Conservation (phyloP, 2,888 invertebrate species). For the Mythimna loreyi region DNA sequence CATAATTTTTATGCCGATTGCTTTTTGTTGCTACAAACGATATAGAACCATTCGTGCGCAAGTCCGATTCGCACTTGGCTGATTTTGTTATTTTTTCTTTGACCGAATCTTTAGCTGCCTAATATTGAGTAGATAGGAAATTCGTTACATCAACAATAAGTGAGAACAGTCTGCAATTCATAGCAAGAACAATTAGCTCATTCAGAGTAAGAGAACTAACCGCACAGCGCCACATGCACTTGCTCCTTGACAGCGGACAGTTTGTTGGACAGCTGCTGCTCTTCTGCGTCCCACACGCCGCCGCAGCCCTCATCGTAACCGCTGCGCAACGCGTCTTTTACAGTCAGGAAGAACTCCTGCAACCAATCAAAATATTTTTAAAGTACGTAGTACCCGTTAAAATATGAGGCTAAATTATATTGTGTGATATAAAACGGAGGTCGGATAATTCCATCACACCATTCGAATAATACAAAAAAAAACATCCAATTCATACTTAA, state of each 20-base stretch:
- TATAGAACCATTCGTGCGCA: too few relatives aligned
- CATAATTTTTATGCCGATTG: too few relatives aligned
- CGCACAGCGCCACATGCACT: conserved; percentile 96
- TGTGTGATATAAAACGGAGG: background rate
- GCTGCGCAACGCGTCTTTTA: conserved; percentile 94
- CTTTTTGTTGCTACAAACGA: too few relatives aligned
- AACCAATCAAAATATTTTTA: background rate
- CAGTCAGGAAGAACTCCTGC: conserved; percentile 98
- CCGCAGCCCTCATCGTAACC: conserved; percentile 85
- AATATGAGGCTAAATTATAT: background rate
- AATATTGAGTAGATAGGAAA: background rate
- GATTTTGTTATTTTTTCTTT: too few relatives aligned
- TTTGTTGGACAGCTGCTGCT: conserved; percentile 93
- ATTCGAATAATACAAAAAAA: too few relatives aligned
- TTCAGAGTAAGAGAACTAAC: conserved; percentile 84
- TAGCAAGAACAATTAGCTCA: too few relatives aligned
- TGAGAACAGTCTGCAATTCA: too few relatives aligned
- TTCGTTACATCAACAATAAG: background rate
- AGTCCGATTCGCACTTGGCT: too few relatives aligned
- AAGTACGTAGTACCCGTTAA: background rate
- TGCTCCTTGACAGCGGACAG: conserved; percentile 92
- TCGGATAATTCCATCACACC: too few relatives aligned
- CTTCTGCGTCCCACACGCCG: conserved; percentile 93
- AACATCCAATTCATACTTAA: too few relatives aligned
- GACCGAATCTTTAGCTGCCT: background rate